Conservation (phyloP, 2,113 vertebrate species). For the Bujurquina vittata region DNA sequence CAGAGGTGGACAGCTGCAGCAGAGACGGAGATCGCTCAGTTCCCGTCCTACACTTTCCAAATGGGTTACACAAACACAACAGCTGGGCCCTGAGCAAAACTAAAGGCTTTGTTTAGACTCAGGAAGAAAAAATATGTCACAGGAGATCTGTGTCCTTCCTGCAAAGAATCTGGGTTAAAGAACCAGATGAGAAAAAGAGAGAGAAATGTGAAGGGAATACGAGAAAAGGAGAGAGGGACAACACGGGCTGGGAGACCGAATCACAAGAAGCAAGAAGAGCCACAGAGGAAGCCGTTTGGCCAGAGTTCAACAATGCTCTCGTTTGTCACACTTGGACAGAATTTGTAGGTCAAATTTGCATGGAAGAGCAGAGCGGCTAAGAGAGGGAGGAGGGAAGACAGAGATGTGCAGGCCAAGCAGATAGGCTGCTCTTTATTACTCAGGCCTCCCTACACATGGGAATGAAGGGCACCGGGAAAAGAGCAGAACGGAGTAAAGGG, state of each 20-base stretch:
- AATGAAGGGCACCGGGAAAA: constrained; percentile 22
- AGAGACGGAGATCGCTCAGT: constrained; percentile 24
- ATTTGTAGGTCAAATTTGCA: constrained; percentile 84
- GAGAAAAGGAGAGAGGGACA: constrained; percentile 1
- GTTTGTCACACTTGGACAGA: constrained; percentile 77
- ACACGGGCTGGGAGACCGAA: constrained; percentile 23
- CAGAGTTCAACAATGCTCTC: constrained; percentile 68
- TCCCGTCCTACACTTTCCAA: constrained; percentile 50
- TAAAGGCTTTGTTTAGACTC: constrained; percentile 40
- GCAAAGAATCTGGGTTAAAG: constrained; percentile 5
- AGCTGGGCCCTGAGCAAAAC: constrained; percentile 59
- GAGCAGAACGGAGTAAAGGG: background rate
- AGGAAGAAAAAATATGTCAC: constrained; percentile 16
- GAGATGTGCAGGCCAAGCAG: constrained; percentile 43
- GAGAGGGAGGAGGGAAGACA: constrained; percentile 26
- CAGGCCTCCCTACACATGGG: constrained; percentile 36
- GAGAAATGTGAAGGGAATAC: constrained; percentile 7
- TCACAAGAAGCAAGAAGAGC: constrained; percentile 17
- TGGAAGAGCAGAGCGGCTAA: constrained; percentile 48
- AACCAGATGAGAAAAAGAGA: constrained; percentile 14
- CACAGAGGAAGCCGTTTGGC: constrained; percentile 69
- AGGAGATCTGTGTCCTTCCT: constrained; percentile 32
- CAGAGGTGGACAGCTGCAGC: constrained; percentile 58
- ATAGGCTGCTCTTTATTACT: constrained; percentile 57
- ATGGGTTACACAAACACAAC: constrained; percentile 65